Conservation (phyloP, 2,888 invertebrate genomes). For the Drosophila borealis region DNA sequence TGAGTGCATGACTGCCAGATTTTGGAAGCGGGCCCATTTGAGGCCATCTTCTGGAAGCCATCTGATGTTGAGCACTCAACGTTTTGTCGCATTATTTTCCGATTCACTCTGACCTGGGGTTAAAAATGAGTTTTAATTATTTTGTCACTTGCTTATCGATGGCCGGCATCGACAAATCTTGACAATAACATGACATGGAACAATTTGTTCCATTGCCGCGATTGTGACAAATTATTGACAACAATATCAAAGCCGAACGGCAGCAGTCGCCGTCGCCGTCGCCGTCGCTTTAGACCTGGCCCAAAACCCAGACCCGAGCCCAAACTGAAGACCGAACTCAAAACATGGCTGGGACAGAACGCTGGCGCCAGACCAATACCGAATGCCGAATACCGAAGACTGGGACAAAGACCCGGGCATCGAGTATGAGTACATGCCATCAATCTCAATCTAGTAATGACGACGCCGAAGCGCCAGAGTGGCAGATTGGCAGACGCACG, state of each 20-base stretch:
- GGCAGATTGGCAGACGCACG: constrained; percentile 61
- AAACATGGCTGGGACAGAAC: constrained; percentile 45
- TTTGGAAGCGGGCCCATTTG: constrained; percentile 22
- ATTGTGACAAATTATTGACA: constrained; percentile 84
- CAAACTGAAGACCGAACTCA: constrained; percentile 8
- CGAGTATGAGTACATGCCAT: constrained; percentile 64
- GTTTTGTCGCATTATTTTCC: constrained; percentile 56
- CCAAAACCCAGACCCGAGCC: constrained; percentile 19
- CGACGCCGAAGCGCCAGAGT: constrained; percentile 68
- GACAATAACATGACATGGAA: constrained; percentile 83
- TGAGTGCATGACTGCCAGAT: constrained; percentile 68
- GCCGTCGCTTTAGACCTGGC: constrained; percentile 32
- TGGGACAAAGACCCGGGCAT: constrained; percentile 16
- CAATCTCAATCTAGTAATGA: constrained; percentile 77
- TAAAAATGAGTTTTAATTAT: constrained; percentile 73
- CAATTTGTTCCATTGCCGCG: constrained; percentile 79
- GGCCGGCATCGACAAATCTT: constrained; percentile 69
- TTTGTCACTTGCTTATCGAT: constrained; percentile 77
- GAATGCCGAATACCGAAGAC: neutral
- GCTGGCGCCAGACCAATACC: constrained; percentile 57
- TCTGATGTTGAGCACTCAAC: constrained; percentile 51
- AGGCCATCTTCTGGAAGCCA: constrained; percentile 22
- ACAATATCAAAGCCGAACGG: constrained; percentile 59
- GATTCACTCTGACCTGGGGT: constrained; percentile 33
- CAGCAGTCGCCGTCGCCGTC: constrained; percentile 11